These are phyloP conservation scores for Periophthalmus magnuspinnatus DNA, from an alignment of 2,797 vertebrate species.

Conservation along the genomic window DNA sequence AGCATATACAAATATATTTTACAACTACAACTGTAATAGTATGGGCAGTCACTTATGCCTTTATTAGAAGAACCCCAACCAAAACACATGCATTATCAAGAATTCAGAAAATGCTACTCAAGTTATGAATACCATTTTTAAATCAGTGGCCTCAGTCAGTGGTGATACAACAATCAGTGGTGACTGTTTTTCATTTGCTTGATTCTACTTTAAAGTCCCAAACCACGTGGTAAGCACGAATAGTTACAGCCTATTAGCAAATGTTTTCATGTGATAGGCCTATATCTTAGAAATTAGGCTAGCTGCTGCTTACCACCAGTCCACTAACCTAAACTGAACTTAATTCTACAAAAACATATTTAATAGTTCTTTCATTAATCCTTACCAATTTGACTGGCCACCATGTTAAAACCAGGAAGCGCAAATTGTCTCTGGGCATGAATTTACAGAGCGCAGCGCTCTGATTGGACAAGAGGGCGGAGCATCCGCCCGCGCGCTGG, in stretches of 20 bases:
- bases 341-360: not conserved
- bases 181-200: not conserved
- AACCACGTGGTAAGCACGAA: not conserved
- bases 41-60: too few relatives aligned
- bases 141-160: not conserved
- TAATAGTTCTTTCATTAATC: too few relatives aligned
- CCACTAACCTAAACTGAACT: not conserved
- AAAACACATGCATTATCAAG: not conserved
- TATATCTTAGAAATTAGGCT: not conserved
- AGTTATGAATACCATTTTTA: not conserved
- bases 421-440: not conserved
- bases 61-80: too few relatives aligned
- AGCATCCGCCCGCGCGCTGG: conserved; percentile 37
- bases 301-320: not conserved
- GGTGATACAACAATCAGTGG: too few relatives aligned
- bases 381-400: conserved; percentile 12
- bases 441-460: not conserved
- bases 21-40: too few relatives aligned
- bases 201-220: not conserved
- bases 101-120: not conserved
- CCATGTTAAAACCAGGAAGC: not conserved
- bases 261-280: too few relatives aligned
- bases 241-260: not conserved
- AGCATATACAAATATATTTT: too few relatives aligned
- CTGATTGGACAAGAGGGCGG: conserved; percentile 22